Evolutionary conservation across 1,140 invertebrate species (phyloP).

Genomic region (Diabrotica virgifera): DNA sequence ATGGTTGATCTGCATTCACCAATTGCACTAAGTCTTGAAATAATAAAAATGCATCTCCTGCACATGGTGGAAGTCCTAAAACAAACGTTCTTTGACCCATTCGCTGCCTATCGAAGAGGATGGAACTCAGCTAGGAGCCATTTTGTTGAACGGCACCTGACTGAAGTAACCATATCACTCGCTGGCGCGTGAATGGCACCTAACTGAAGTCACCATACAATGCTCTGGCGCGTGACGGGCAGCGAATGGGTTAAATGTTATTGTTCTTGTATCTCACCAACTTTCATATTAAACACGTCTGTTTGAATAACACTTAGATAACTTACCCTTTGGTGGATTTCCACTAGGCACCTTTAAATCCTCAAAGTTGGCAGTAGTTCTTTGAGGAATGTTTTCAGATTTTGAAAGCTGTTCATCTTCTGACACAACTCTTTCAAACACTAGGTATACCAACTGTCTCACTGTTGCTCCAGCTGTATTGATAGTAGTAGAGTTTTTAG

Average conservation of each 20-base stretch:
- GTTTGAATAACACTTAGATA: no score
- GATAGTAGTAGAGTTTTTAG: slow-evolving; percentile 89
- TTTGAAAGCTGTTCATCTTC: slow-evolving; percentile 60
- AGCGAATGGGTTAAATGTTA: no score
- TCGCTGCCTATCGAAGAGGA: no score
- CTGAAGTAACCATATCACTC: no score
- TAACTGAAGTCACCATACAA: no score
- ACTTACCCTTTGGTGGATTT: slow-evolving; percentile 66
- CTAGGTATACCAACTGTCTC: slow-evolving; percentile 90
- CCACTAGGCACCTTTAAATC: slow-evolving; percentile 76
- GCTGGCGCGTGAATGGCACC: no score
- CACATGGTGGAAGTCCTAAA: slow-evolving; percentile 72
- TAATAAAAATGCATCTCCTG: slow-evolving; percentile 91
- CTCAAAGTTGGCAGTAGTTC: slow-evolving; percentile 64
- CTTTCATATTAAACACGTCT: no score
- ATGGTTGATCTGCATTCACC: slow-evolving; percentile 93
- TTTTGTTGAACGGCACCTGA: no score
- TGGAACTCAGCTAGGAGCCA: no score
- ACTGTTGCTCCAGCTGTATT: slow-evolving; percentile 97
- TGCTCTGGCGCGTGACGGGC: no score
- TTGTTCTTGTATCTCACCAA: no score
- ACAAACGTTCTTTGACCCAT: neutral
- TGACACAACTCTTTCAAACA: slow-evolving; percentile 90
- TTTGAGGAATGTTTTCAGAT: slow-evolving; percentile 41
- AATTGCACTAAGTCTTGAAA: slow-evolving; percentile 96